Base-by-base conservation (phyloP, 2,888 invertebrate genomes). In the Rhagium mordax region DNA sequence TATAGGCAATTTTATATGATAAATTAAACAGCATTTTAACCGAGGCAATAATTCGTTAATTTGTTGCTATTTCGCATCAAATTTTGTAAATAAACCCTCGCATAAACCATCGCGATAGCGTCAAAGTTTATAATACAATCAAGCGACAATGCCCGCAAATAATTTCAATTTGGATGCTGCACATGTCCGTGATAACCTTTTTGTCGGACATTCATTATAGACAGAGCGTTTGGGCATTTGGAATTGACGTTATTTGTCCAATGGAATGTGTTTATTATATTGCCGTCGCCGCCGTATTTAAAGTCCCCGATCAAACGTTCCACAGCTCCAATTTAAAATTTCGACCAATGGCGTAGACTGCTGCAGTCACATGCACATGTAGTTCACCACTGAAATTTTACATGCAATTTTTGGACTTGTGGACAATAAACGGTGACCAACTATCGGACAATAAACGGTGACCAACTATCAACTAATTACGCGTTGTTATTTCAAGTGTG, bases 221-320 rank as follows among this genome's bases (percentile, higher is more conserved):
- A 69, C 69, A 41, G 69, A 61, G 20, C 51, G 53, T 69, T 41
- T 20, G 53, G 65, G 65, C 51, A 53, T 65, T 65, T 62, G 62
- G 70, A 55, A 70, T 70, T 70, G 70, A 70, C 70, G 53, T 70
- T 62, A 70, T 70, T 70, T 70, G 70, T 70, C 51, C 60, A 65
- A 49, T 57, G 76, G 76, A 72, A 74, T 74, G 74, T 74, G 76
- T 74, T 76, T 74, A 76, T 76, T 74, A 74, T 76, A 74, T 74
- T 71, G 64, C 62, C 55, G 74, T 61, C 61, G 61, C 68, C 49
- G 65, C 61, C 55, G 69, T 71, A 70, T 74, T 74, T 74, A 71
- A 74, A 74, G 74, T 48, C 70, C 61, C 59, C 71, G 60, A 71
- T 65, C 71, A 71, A 71, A 74, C 33, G 41, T 57, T 66, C 69